These are phyloP conservation scores for Spheniscus humboldti DNA, from an alignment of 2,797 vertebrate species.

Conservation along the genomic window DNA sequence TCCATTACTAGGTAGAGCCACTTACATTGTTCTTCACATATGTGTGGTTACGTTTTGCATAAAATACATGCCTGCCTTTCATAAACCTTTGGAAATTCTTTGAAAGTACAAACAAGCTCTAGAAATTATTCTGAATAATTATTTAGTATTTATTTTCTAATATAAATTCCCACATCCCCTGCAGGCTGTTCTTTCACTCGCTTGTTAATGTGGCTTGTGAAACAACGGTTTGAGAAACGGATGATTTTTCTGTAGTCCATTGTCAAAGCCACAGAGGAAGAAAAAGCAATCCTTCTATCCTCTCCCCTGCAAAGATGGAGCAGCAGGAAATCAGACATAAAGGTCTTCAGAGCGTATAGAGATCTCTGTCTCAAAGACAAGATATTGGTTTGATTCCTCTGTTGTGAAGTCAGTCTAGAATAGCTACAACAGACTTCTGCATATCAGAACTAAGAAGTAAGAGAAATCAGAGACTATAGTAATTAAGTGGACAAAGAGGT, in stretches of 20 bases:
- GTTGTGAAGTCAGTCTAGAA: background rate
- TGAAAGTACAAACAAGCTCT: background rate
- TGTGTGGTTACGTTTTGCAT: background rate
- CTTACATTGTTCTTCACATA: background rate
- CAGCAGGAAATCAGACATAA: background rate
- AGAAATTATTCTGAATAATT: background rate
- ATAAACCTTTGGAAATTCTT: background rate
- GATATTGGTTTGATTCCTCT: background rate
- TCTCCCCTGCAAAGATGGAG: background rate
- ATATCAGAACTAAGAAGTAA: background rate
- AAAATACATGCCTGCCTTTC: background rate
- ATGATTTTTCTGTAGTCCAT: background rate
- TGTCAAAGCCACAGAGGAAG: background rate
- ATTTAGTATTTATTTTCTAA: background rate
- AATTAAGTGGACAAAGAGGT: background rate
- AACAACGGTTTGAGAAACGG: background rate
- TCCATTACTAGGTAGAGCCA: background rate
- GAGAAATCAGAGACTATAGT: background rate
- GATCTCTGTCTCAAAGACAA: background rate
- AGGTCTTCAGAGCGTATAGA: background rate
- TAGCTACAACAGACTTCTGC: background rate
- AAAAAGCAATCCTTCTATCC: background rate
- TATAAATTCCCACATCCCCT: background rate
- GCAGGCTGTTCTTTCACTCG: background rate
- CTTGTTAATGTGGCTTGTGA: background rate